A percentile compares a stretch with the other conserved stretches of the same genome.
Evolutionary conservation across 2,888 invertebrate genomes (phyloP).

Genomic region (Yponomeuta sedellus): DNA sequence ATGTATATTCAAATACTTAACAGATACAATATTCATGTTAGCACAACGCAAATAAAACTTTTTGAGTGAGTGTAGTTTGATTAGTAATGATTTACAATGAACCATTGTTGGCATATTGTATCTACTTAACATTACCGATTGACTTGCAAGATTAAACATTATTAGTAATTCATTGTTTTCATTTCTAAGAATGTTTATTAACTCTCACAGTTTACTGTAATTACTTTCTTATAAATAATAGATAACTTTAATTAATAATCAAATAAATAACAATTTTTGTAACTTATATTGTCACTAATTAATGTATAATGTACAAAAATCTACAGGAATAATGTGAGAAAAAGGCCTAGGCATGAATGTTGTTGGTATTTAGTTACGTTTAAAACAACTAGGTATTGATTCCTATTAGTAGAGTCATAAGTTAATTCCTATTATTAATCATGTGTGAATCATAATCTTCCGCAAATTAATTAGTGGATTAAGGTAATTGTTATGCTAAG

Average conservation of each 20-base stretch:
- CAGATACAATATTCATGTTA: neutral
- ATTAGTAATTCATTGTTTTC: too few species aligned
- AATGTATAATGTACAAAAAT: neutral
- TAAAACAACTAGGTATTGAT: too few species aligned
- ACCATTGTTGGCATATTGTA: too few species aligned
- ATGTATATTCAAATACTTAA: neutral
- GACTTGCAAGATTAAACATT: neutral
- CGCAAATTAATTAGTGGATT: too few species aligned
- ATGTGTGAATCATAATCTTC: too few species aligned
- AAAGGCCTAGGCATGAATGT: too few species aligned
- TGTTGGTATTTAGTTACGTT: too few species aligned
- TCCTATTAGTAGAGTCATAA: too few species aligned
- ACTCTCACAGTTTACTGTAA: neutral
- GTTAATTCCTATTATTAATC: too few species aligned
- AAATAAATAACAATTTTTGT: constrained; percentile 9
- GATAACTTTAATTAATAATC: neutral
- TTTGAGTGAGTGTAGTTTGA: neutral
- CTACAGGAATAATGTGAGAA: too few species aligned
- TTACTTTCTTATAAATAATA: neutral
- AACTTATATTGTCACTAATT: neutral
- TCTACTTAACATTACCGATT: neutral
- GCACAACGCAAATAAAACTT: neutral
- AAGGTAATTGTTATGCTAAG: too few species aligned
- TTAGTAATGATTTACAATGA: too few species aligned
- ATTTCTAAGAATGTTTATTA: neutral